Evolutionary conservation across 1,140 invertebrate species (phyloP).

Genomic region (Macrobrachium nipponense): DNA sequence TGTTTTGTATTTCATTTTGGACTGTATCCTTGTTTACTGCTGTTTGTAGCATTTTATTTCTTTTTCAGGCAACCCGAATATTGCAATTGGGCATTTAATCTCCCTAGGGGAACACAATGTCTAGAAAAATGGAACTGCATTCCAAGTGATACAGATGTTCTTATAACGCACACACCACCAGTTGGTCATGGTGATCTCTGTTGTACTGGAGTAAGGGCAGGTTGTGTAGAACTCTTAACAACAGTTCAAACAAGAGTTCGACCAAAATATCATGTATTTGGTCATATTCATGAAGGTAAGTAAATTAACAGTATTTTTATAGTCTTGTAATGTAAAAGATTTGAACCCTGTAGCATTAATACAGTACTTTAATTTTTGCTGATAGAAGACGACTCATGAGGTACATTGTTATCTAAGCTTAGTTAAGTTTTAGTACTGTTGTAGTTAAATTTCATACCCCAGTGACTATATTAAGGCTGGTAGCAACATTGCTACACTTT

Average conservation of each 20-base stretch:
- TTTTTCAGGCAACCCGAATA: slow-evolving; percentile 81
- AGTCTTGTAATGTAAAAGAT: no score
- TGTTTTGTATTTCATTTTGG: no score
- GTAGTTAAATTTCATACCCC: no score
- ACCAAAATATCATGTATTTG: slow-evolving; percentile 89
- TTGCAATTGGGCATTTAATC: slow-evolving; percentile 87
- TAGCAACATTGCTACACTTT: no score
- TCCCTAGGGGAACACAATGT: slow-evolving; percentile 77
- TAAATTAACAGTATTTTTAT: background rate
- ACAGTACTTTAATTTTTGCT: background rate
- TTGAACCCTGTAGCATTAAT: no score
- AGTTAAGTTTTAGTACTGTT: no score
- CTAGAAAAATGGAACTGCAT: slow-evolving; percentile 85
- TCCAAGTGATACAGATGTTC: slow-evolving; percentile 80
- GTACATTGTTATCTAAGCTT: no score
- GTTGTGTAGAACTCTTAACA: slow-evolving; percentile 85
- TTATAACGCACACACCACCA: slow-evolving; percentile 74
- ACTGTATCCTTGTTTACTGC: no score
- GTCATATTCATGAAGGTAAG: slow-evolving; percentile 88
- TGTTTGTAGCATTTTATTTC: background rate
- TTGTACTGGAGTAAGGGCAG: slow-evolving; percentile 79
- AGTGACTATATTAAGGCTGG: no score
- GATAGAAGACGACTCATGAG: no score
- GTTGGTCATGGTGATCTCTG: slow-evolving; percentile 81
- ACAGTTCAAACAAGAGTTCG: slow-evolving; percentile 82